A percentile compares a stretch with the other conserved stretches of the same genome.
phyloP scores from a whole-genome alignment of 1,140 invertebrate genomes.

The Chelonus insularis region DNA sequence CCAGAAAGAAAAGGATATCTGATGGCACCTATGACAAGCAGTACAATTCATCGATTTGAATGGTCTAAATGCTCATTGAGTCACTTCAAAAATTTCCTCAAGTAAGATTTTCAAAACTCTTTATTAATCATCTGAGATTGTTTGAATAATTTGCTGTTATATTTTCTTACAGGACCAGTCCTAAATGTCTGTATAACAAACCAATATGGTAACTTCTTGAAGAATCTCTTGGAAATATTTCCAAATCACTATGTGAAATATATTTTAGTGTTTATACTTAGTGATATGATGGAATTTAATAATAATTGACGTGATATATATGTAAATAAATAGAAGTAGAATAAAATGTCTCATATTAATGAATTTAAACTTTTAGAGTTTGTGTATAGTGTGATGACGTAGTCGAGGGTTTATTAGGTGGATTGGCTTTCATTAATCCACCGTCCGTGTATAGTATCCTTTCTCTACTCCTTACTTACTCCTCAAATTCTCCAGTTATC shows the following conservation, averaged over 20 bases:
- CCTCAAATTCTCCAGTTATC: slow-evolving; percentile 27
- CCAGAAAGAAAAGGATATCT: neutral
- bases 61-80: neutral
- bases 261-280: too few species aligned
- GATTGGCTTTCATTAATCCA: slow-evolving; percentile 61
- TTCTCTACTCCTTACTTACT: slow-evolving; percentile 26
- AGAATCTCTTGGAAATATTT: neutral
- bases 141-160: neutral
- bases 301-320: too few species aligned
- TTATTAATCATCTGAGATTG: neutral
- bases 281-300: too few species aligned
- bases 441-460: slow-evolving; percentile 49
- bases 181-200: neutral
- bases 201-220: neutral
- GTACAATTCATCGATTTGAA: neutral
- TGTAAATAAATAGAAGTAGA: too few species aligned
- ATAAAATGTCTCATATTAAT: too few species aligned
- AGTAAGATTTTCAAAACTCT: neutral
- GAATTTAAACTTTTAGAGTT: too few species aligned
- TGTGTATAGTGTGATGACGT: neutral
- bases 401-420: slow-evolving; percentile 24
- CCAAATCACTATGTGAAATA: neutral
- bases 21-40: neutral
- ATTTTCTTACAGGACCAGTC: neutral
- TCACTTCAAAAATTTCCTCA: neutral